Conservation (phyloP, 2,797 vertebrate species). For the Sylvilagus floridanus region DNA sequence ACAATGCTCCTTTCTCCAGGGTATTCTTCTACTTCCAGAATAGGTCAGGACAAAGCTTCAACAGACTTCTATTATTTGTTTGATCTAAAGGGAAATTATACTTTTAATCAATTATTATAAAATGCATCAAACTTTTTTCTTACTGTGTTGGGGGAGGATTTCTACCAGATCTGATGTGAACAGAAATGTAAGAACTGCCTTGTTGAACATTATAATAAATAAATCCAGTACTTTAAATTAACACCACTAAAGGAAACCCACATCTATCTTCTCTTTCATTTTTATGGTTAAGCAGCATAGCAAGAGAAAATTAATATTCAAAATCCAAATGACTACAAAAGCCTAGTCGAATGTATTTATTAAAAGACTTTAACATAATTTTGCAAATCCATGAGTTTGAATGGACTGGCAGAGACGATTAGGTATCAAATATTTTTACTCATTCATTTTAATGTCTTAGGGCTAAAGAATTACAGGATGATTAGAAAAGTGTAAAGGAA, state of each 20-base stretch:
- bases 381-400: slow-evolving; percentile 77
- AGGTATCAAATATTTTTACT: slow-evolving; percentile 78
- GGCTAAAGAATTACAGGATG: slow-evolving; percentile 75
- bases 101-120: slow-evolving; percentile 67
- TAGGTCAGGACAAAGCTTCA: slow-evolving; percentile 77
- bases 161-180: slow-evolving; percentile 48
- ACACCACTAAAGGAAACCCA: slow-evolving; percentile 68
- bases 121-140: slow-evolving; percentile 56
- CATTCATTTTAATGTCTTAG: slow-evolving; percentile 79
- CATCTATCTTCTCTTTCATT: slow-evolving; percentile 64
- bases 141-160: slow-evolving; percentile 1
- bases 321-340: slow-evolving; percentile 80
- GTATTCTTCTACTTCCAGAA: slow-evolving; percentile 73
- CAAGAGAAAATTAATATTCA: slow-evolving; percentile 79
- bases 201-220: slow-evolving; percentile 67
- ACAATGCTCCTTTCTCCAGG: slow-evolving; percentile 74
- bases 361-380: slow-evolving; percentile 77
- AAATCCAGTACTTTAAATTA: slow-evolving; percentile 67
- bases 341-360: slow-evolving; percentile 76
- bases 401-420: slow-evolving; percentile 73
- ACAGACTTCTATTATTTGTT: slow-evolving; percentile 75
- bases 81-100: slow-evolving; percentile 75
- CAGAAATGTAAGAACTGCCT: slow-evolving; percentile 58
- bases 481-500: slow-evolving; percentile 77
- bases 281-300: slow-evolving; percentile 67